phyloP scores from a whole-genome alignment of 2,797 vertebrate genomes.

The Scleropages formosus region DNA sequence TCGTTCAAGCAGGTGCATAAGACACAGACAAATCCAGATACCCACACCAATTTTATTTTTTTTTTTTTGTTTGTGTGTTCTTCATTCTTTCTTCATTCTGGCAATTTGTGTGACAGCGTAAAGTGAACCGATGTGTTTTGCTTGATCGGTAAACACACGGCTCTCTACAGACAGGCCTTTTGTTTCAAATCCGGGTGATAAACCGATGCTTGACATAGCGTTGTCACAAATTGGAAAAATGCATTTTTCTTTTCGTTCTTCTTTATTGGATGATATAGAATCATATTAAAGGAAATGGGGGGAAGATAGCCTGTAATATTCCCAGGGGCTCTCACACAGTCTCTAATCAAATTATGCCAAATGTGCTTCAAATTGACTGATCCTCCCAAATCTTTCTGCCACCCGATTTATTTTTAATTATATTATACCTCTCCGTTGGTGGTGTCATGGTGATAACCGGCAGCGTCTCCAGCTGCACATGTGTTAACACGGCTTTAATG shows the following conservation, averaged over 20 bases:
- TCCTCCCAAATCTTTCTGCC: constrained; percentile 69
- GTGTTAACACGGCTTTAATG: constrained; percentile 80
- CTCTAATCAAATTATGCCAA: constrained; percentile 74
- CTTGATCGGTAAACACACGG: constrained; percentile 8
- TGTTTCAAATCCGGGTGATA: constrained; percentile 23
- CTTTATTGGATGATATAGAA: constrained; percentile 56
- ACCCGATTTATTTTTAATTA: constrained; percentile 82
- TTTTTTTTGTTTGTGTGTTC: no score
- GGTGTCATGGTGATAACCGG: constrained; percentile 79
- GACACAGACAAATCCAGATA: background rate
- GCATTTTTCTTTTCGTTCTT: constrained; percentile 43
- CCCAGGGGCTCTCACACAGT: constrained; percentile 63
- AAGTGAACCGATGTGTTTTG: background rate
- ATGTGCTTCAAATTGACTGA: constrained; percentile 48
- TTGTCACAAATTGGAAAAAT: constrained; percentile 46
- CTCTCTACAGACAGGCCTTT: constrained; percentile 6
- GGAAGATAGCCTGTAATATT: constrained; percentile 68
- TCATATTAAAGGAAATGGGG: constrained; percentile 66
- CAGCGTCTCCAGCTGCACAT: constrained; percentile 76
- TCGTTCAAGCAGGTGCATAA: no score
- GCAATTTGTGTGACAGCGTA: no score
- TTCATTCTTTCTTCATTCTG: background rate
- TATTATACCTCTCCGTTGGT: constrained; percentile 74
- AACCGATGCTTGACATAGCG: constrained; percentile 45
- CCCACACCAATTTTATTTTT: background rate